Percentiles rank a stretch among this genome's conserved stretches.
Conservation (phyloP, 2,888 invertebrate genomes). For the Macrosoma leucophasiata region DNA sequence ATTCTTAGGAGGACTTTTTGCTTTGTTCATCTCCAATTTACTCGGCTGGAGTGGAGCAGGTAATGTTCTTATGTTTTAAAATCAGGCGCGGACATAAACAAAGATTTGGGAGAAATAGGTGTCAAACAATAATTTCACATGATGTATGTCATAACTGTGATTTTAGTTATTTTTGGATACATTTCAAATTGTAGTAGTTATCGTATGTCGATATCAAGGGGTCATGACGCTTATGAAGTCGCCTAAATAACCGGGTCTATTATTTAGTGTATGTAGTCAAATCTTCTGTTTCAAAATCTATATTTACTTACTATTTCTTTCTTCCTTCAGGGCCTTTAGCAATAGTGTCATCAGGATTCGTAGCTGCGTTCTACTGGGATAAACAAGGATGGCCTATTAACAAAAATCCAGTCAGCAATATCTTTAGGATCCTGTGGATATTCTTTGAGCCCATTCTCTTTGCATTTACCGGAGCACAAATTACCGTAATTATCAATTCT, state of each 20-base stretch:
- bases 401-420: constrained; percentile 83
- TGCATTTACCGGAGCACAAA: constrained; percentile 90
- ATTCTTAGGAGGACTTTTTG: constrained; percentile 82
- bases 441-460: constrained; percentile 92
- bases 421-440: constrained; percentile 89
- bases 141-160: too few relatives aligned
- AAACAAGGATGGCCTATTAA: constrained; percentile 84
- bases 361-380: constrained; percentile 82
- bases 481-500: constrained; percentile 71
- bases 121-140: too few relatives aligned
- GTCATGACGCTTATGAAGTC: too few relatives aligned
- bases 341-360: constrained; percentile 83
- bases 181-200: too few relatives aligned
- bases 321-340: constrained; percentile 79
- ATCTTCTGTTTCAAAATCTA: background rate
- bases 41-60: constrained; percentile 79
- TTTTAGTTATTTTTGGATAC: too few relatives aligned
- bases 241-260: too few relatives aligned
- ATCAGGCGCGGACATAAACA: too few relatives aligned
- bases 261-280: too few relatives aligned
- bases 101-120: too few relatives aligned
- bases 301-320: too few relatives aligned
- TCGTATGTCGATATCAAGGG: too few relatives aligned
- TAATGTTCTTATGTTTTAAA: constrained; percentile 24
- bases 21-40: constrained; percentile 84